phyloP scores from a whole-genome alignment of 2,797 vertebrate genomes.

The Lepilemur septentrionalis region DNA sequence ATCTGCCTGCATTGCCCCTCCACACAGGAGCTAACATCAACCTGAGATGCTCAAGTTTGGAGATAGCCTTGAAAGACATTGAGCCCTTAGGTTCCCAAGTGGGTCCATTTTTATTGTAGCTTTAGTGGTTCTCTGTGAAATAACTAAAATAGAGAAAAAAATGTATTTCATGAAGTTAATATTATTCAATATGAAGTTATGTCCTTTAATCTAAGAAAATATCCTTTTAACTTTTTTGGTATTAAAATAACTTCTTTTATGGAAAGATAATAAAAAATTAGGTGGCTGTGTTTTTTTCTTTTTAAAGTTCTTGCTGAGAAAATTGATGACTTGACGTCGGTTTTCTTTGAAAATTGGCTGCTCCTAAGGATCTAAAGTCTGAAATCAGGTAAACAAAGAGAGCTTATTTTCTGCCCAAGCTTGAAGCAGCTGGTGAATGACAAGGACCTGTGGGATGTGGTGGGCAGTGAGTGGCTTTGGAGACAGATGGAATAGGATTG shows the following conservation, averaged over 20 bases:
- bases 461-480: not conserved
- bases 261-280: not conserved
- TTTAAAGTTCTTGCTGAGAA: not conserved
- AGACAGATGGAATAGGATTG: not conserved
- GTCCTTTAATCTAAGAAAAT: conserved; percentile 42
- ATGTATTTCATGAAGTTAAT: not conserved
- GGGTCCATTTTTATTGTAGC: not conserved
- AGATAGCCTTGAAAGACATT: not conserved
- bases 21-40: not conserved
- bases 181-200: conserved; percentile 14
- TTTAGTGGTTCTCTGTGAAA: conserved; percentile 11
- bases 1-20: not conserved
- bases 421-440: not conserved
- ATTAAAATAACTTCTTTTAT: conserved; percentile 26
- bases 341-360: conserved; percentile 1
- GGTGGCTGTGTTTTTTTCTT: not conserved
- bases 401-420: not conserved
- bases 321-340: not conserved
- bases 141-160: conserved; percentile 20
- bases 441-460: not conserved
- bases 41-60: not conserved
- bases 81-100: not conserved
- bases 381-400: not conserved
- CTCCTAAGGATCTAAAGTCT: not conserved
- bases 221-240: not conserved